A percentile compares a stretch with the other conserved stretches of the same genome.
Conservation (phyloP, 2,797 vertebrate species). For the Okamejei kenojei region DNA sequence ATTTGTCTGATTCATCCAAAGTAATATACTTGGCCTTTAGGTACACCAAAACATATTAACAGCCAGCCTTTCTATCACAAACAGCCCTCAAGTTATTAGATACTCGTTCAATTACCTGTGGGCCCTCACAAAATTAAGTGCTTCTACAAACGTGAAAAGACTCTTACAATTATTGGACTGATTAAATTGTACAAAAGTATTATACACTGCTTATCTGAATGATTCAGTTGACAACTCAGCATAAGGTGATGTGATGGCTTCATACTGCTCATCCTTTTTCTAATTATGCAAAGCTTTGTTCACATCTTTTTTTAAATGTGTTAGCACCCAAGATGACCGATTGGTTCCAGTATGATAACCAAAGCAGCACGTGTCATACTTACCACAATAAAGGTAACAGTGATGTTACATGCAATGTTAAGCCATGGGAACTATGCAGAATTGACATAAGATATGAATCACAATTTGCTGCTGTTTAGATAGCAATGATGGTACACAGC, state of each 20-base stretch:
- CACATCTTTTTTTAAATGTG: too few species aligned
- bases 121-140: neutral
- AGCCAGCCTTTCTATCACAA: neutral
- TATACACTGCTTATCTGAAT: neutral
- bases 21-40: neutral
- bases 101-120: constrained; percentile 19
- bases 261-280: neutral
- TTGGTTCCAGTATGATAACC: too few species aligned
- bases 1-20: neutral
- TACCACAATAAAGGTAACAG: too few species aligned
- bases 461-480: too few species aligned
- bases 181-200: constrained; percentile 3
- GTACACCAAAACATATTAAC: neutral
- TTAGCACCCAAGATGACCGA: too few species aligned
- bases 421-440: too few species aligned
- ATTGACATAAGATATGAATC: too few species aligned
- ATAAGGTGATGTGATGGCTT: neutral
- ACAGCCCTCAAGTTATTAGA: constrained; percentile 21
- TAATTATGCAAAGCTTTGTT: neutral
- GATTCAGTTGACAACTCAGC: neutral
- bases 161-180: constrained; percentile 6
- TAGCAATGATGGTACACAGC: too few species aligned
- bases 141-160: neutral
- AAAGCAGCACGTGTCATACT: too few species aligned
- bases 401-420: too few species aligned